Percentiles rank a stretch among this genome's conserved stretches.
These are phyloP conservation scores for Leptopilina myrica DNA, from an alignment of 2,888 invertebrate genomes.

Conservation along the genomic window DNA sequence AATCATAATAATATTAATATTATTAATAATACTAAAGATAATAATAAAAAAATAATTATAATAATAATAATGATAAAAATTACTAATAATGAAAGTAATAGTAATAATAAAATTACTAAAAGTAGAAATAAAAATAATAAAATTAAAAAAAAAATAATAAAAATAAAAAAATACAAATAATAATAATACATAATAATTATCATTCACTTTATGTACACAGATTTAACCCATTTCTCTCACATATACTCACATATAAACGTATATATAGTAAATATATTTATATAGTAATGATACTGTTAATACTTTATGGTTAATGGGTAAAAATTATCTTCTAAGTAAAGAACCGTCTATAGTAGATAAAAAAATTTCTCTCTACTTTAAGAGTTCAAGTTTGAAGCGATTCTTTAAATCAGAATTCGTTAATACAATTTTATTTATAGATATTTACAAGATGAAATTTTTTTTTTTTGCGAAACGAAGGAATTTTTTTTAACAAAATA, in stretches of 20 bases:
- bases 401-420: background rate
- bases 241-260: background rate
- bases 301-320: slow-evolving; percentile 39
- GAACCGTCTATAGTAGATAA: slow-evolving; percentile 27
- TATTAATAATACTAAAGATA: no score
- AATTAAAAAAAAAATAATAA: no score
- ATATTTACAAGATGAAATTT: slow-evolving; percentile 28
- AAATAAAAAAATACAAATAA: background rate
- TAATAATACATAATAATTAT: slow-evolving; percentile 9
- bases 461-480: background rate
- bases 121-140: no score
- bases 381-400: slow-evolving; percentile 6
- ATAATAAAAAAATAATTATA: no score
- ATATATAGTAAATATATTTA: background rate
- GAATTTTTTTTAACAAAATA: background rate
- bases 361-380: slow-evolving; percentile 26
- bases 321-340: slow-evolving; percentile 30
- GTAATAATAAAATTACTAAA: no score
- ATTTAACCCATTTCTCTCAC: slow-evolving; percentile 25
- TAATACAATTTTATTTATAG: background rate
- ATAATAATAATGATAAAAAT: no score
- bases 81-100: no score
- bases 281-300: slow-evolving; percentile 32
- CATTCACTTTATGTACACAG: slow-evolving; percentile 28
- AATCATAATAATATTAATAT: no score